Percentiles rank a stretch among this genome's conserved stretches.
These are phyloP conservation scores for Diogma glabrata DNA, from an alignment of 2,888 invertebrate genomes.

Conservation along the genomic window DNA sequence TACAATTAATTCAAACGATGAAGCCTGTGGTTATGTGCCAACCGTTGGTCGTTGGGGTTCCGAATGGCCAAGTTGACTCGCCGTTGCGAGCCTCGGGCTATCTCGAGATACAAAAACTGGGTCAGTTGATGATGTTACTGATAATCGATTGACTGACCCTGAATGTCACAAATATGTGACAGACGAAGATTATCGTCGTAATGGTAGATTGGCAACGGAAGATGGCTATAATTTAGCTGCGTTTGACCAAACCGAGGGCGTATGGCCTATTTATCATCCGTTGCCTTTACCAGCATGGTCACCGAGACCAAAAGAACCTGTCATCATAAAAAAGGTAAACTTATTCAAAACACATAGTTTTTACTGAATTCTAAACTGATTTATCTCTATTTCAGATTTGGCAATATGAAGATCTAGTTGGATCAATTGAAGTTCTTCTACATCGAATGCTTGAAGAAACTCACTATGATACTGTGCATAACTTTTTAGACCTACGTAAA, in stretches of 20 bases:
- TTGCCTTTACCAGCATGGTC: conserved; percentile 69
- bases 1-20: conserved; percentile 10
- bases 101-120: conserved; percentile 23
- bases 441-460: conserved; percentile 71
- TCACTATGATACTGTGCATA: conserved; percentile 82
- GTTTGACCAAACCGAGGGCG: conserved; percentile 39
- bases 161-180: conserved; percentile 18
- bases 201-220: conserved; percentile 26
- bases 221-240: conserved; percentile 36
- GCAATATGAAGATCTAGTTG: conserved; percentile 69
- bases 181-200: conserved; percentile 6
- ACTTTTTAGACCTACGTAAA: conserved; percentile 60
- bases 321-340: conserved; percentile 21
- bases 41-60: conserved; percentile 83
- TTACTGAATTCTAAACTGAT: too few species aligned
- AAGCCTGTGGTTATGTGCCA: conserved; percentile 47
- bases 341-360: conserved; percentile 18
- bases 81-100: conserved; percentile 44
- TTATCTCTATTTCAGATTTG: conserved; percentile 27
- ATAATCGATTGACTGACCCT: conserved; percentile 25
- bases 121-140: conserved; percentile 15
- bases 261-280: conserved; percentile 57
- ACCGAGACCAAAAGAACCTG: conserved; percentile 37
- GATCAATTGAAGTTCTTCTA: conserved; percentile 65
- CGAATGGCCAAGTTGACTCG: conserved; percentile 98